phyloP scores from a whole-genome alignment of 2,888 invertebrate genomes.

The Eutolmus rufibarbis region DNA sequence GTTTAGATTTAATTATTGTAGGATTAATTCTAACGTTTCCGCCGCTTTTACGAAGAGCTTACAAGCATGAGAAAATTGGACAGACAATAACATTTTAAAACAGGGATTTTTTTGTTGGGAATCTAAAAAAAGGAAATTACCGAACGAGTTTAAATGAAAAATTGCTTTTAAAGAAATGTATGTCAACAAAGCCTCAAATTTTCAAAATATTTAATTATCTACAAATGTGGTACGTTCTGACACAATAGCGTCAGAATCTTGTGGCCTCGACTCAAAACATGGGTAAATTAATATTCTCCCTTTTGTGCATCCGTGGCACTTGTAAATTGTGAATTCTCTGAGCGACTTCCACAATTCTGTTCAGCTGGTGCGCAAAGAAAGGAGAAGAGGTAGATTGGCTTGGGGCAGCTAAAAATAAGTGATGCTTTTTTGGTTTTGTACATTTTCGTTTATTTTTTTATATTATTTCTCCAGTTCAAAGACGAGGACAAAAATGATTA shows the following conservation, averaged over 20 bases:
- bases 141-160: too few species aligned
- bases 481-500: slow-evolving; percentile 16
- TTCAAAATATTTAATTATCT: neutral
- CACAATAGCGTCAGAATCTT: neutral
- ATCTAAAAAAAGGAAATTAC: too few species aligned
- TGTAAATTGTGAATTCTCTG: neutral
- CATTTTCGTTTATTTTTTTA: neutral
- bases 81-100: too few species aligned
- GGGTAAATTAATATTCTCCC: neutral
- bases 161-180: too few species aligned
- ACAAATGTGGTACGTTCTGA: too few species aligned
- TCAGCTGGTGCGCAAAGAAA: neutral
- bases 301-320: neutral
- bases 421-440: slow-evolving; percentile 31
- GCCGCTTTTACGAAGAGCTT: too few species aligned
- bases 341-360: neutral
- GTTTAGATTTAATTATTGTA: too few species aligned
- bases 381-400: neutral
- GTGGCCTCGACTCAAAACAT: neutral
- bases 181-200: too few species aligned
- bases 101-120: too few species aligned
- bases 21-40: too few species aligned
- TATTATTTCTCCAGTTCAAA: neutral
- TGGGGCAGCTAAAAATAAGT: slow-evolving; percentile 24
- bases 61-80: too few species aligned